phyloP scores from a whole-genome alignment of 2,888 invertebrate genomes.

The Crocallis elinguaria region DNA sequence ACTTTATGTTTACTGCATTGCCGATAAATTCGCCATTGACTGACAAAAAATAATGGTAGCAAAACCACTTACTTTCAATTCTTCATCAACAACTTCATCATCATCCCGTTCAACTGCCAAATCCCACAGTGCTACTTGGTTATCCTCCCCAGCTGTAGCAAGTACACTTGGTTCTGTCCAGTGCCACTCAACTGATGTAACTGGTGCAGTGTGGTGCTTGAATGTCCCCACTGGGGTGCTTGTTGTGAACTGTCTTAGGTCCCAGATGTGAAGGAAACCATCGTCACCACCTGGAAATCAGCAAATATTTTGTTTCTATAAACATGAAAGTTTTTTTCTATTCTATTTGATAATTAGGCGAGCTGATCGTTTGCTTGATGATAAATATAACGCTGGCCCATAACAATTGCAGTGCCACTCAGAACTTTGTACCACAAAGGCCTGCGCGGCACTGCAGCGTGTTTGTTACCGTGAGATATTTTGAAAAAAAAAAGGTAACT shows the following conservation, averaged over 20 bases:
- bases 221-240: constrained; percentile 95
- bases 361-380: too few species aligned
- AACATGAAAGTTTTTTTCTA: too few species aligned
- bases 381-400: too few species aligned
- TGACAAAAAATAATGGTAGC: neutral
- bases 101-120: constrained; percentile 94
- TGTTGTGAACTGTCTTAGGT: constrained; percentile 92
- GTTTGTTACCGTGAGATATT: too few species aligned
- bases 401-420: too few species aligned
- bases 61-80: constrained; percentile 64
- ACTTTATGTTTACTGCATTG: too few species aligned
- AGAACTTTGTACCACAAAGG: too few species aligned
- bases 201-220: constrained; percentile 96
- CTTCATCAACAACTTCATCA: constrained; percentile 83
- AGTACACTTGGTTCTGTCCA: constrained; percentile 96
- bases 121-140: constrained; percentile 99
- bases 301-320: too few species aligned
- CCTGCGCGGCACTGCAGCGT: too few species aligned
- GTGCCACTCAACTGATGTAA: constrained; percentile 99
- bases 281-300: constrained; percentile 94
- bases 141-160: constrained; percentile 96
- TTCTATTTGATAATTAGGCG: too few species aligned
- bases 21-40: neutral
- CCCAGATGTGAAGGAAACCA: constrained; percentile 97
- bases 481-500: neutral